Evolutionary conservation across 30 jellyfish, hydroid and myxozoan genomes (phyloP).

Genomic region (Sanderia malayensis): DNA sequence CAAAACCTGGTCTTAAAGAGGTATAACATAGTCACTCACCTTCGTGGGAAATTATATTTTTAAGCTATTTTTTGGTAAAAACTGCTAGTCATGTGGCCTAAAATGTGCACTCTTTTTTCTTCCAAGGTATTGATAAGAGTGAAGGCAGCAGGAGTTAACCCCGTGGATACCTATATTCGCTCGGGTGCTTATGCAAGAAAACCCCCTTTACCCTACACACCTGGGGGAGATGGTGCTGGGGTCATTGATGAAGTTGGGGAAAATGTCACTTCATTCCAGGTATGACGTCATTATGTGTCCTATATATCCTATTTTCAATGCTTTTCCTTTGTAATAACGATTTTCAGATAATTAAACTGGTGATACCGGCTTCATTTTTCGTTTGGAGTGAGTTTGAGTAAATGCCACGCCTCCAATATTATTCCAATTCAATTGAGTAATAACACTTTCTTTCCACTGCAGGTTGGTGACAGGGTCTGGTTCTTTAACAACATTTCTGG

Average conservation of each 20-base stretch:
- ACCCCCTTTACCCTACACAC: conserved; percentile 66
- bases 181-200: conserved; percentile 59
- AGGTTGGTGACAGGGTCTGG: conserved; percentile 79
- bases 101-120: not conserved
- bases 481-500: conserved; percentile 46
- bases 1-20: conserved; percentile 75
- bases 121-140: conserved; percentile 56
- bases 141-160: conserved; percentile 72
- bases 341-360: not conserved
- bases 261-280: conserved; percentile 55
- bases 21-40: no score
- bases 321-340: not conserved
- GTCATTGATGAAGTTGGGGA: conserved; percentile 48
- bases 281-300: not conserved
- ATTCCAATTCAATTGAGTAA: not conserved
- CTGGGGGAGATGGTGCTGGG: conserved; percentile 80
- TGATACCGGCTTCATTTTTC: no score
- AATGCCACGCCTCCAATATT: not conserved
- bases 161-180: conserved; percentile 69
- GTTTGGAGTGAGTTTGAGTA: no score
- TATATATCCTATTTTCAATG: not conserved
- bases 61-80: not conserved
- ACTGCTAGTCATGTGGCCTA: not conserved
- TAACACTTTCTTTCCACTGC: not conserved
- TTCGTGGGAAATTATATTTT: no score